phyloP scores from a whole-genome alignment of 1,140 invertebrate genomes.

The Pemphigus obesinymphae region DNA sequence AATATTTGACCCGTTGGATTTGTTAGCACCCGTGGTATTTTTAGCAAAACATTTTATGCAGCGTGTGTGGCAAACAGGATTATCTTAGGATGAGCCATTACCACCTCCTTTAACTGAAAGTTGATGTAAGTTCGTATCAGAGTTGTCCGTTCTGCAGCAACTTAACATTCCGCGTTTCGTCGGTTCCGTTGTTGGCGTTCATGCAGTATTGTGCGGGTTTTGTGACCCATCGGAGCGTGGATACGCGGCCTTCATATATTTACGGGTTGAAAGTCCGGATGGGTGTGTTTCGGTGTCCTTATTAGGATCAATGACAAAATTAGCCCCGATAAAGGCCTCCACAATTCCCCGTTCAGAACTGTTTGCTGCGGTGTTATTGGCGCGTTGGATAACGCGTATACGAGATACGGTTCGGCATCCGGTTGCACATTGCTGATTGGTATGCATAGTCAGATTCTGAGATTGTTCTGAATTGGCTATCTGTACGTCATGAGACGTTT shows the following conservation, averaged over 20 bases:
- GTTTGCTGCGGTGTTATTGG: slow-evolving; percentile 47
- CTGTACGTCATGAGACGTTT: neutral
- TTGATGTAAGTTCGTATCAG: neutral
- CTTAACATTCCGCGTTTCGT: neutral
- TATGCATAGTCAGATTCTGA: slow-evolving; percentile 22
- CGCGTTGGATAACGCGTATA: neutral
- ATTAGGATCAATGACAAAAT: slow-evolving; percentile 8
- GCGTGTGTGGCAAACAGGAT: neutral
- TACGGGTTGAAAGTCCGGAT: neutral
- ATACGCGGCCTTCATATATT: neutral
- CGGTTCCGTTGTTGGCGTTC: neutral
- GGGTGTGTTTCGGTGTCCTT: neutral
- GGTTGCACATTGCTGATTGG: neutral
- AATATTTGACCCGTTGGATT: slow-evolving; percentile 23
- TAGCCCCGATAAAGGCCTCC: slow-evolving; percentile 38
- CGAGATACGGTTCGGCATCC: neutral
- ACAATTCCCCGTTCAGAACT: slow-evolving; percentile 51
- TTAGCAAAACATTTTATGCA: slow-evolving; percentile 9
- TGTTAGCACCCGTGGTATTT: neutral
- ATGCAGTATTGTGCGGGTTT: neutral
- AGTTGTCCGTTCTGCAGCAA: neutral
- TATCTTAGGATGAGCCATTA: neutral
- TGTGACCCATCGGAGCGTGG: neutral
- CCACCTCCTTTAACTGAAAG: neutral
- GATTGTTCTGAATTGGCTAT: neutral